Base-by-base conservation (phyloP, 37 sponge, comb jelly and placozoan species). In the Halichondria panicea region DNA sequence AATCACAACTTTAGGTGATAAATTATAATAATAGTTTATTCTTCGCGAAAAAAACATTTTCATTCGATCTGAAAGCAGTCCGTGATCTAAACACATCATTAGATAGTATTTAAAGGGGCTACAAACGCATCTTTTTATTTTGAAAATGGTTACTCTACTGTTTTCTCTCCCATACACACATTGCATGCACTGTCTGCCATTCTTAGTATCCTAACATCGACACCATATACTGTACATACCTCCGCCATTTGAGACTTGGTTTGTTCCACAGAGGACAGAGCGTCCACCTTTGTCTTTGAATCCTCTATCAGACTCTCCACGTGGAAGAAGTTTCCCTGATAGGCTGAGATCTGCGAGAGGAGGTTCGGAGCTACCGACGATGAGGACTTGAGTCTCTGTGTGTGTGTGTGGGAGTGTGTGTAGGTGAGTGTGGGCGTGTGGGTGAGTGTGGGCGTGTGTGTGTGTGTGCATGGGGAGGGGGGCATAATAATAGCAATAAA, bases 241-340 rank as follows among this genome's bases (percentile, higher is more conserved):
- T 87, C 92, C 48, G 52, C 15, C 64, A 79, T 43, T 39, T 79
- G 30, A 30, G 45, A 68, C 56, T 87, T 63, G 72, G 74, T 27
- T 12, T 45, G 27, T 43, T 66, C 73, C 21, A 81, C 84, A 5
- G 68, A 39, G 6, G 28, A 43, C 32, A 82, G 44, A 30, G 86
- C 86, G 11, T 75, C 74, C 22, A 39, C 70, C 53, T 82, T 81
- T 18, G 67, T 63, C 36, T 74, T 56, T 33, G 92, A 75, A 7
- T 91, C 92, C 41, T 86, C 87, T 13, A 81, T 72, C 43, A 90
- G 62, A 1, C n/a, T 22, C 22, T 28, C 84, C n/a, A 91, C 84
- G 34, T 79, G 31, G 61, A 87, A 87, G 63, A 83, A 87, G 72
- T 91, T 91, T n/a, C 74, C 69, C 53, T 91, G 57, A 50, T 91